Conservation (phyloP, 2,797 vertebrate genomes). For the Spea hammondii region DNA sequence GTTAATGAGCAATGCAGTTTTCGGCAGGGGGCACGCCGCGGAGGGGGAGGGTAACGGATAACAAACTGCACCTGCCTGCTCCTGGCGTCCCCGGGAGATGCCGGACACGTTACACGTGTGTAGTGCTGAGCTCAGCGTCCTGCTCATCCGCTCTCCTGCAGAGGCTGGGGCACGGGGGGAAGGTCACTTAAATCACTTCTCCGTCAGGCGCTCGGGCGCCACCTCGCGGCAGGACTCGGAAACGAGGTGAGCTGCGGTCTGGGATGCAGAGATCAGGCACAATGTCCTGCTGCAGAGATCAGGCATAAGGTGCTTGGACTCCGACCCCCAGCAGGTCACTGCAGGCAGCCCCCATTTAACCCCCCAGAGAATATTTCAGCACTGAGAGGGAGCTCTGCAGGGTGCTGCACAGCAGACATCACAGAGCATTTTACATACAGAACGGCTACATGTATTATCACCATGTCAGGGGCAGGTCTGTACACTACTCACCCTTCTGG, state of each 20-base stretch:
- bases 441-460: no score
- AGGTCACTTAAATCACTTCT: conserved; percentile 37
- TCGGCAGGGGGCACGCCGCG: neutral
- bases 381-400: no score
- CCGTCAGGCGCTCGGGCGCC: conserved; percentile 15
- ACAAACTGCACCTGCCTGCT: conserved; percentile 26
- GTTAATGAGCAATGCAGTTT: neutral
- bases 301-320: no score
- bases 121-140: conserved; percentile 6
- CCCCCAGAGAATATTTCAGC: no score
- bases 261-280: no score
- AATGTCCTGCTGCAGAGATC: no score
- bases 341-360: no score
- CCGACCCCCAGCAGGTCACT: no score
- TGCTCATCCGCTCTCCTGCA: conserved; percentile 20
- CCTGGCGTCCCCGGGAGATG: conserved; percentile 4
- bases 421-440: no score
- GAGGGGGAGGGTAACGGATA: neutral
- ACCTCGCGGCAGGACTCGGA: neutral
- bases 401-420: no score
- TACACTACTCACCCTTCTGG: no score
- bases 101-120: neutral
- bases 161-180: neutral
- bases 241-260: neutral
- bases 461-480: no score